Conservation (phyloP, 2,888 invertebrate species). For the Carpatolechia fugitivella region DNA sequence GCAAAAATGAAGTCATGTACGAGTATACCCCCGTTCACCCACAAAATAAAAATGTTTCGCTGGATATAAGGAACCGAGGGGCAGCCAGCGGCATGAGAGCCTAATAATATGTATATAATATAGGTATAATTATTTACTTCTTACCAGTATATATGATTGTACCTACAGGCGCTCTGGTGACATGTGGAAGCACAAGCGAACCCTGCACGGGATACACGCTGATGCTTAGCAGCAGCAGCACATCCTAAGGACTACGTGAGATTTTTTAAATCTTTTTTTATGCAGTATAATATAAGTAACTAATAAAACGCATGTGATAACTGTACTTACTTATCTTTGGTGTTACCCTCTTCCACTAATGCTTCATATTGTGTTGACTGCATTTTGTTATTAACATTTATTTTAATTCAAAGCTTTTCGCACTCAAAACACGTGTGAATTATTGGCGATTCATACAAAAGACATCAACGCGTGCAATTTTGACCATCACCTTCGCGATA, state of each 20-base stretch:
- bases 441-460: background rate
- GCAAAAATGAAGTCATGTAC: too few species aligned
- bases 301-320: background rate
- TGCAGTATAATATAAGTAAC: background rate
- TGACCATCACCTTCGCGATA: background rate
- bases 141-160: background rate
- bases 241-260: background rate
- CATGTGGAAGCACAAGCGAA: slow-evolving; percentile 75
- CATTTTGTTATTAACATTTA: too few species aligned
- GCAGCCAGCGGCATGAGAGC: too few species aligned
- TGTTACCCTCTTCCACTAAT: too few species aligned
- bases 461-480: slow-evolving; percentile 1
- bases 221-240: slow-evolving; percentile 20
- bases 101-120: too few species aligned
- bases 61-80: too few species aligned
- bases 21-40: too few species aligned
- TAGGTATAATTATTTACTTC: too few species aligned
- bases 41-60: too few species aligned
- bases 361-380: too few species aligned
- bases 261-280: background rate
- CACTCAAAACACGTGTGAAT: background rate
- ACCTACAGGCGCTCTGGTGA: slow-evolving; percentile 64
- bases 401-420: background rate
- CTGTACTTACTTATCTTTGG: background rate
- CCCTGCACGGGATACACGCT: slow-evolving; percentile 59